These are phyloP conservation scores for Agriopis marginaria DNA, from an alignment of 2,888 invertebrate genomes.

Conservation along the genomic window DNA sequence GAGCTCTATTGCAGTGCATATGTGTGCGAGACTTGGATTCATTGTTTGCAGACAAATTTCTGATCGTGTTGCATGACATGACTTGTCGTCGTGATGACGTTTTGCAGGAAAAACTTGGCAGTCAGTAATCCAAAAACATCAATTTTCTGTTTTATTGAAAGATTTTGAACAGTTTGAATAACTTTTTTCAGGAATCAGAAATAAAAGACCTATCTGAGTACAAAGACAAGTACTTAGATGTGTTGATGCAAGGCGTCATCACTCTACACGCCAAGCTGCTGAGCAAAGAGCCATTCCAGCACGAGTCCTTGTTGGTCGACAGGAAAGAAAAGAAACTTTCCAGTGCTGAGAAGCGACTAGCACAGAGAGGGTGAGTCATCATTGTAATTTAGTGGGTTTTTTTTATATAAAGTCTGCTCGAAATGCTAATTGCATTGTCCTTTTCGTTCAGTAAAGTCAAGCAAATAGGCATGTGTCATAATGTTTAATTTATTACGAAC, in stretches of 20 bases:
- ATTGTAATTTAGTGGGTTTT: background rate
- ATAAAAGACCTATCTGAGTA: conserved; percentile 90
- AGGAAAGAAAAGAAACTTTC: conserved; percentile 97
- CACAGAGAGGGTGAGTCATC: conserved; percentile 89
- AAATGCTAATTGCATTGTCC: no score
- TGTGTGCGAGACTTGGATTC: no score
- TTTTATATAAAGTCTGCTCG: background rate
- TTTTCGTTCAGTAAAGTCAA: no score
- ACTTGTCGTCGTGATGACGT: no score
- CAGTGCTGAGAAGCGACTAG: conserved; percentile 96
- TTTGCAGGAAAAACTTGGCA: no score
- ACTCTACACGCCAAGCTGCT: conserved; percentile 87
- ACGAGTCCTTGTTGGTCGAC: conserved; percentile 97
- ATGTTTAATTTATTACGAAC: no score
- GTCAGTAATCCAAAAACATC: no score
- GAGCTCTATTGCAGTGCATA: no score
- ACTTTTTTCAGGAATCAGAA: conserved; percentile 87
- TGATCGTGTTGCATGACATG: no score
- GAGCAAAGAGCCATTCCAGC: conserved; percentile 96
- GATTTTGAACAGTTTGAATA: background rate
- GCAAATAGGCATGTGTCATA: no score
- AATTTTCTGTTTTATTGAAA: background rate
- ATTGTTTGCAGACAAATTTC: no score
- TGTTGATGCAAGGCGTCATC: conserved; percentile 92
- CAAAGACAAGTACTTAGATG: conserved; percentile 92